Conservation (phyloP, 2,113 vertebrate species). For the Xiphophorus couchianus region DNA sequence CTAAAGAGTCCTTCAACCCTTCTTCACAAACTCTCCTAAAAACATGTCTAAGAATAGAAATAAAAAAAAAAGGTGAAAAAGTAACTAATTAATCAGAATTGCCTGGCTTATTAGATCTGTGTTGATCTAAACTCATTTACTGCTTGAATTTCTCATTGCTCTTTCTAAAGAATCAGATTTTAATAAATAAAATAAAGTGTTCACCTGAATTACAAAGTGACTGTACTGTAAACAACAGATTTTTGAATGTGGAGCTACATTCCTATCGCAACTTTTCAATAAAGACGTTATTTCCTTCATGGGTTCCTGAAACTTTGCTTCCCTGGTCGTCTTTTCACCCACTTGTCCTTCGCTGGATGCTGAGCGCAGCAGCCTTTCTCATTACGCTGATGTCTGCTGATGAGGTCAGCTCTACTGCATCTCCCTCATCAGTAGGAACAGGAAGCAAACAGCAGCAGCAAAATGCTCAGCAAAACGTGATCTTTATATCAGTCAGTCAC, state of each 20-base stretch:
- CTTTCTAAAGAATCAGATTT: too few species aligned
- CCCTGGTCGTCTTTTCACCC: neutral
- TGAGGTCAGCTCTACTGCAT: conserved; percentile 16
- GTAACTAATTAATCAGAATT: neutral
- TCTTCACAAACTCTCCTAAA: neutral
- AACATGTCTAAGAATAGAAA: too few species aligned
- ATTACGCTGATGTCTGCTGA: conserved; percentile 38
- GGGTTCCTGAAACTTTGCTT: neutral
- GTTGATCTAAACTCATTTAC: neutral
- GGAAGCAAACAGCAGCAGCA: neutral
- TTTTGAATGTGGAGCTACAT: too few species aligned
- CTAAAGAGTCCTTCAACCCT: too few species aligned
- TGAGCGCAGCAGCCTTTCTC: neutral
- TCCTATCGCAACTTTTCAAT: too few species aligned
- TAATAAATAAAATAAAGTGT: too few species aligned
- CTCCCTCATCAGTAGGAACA: conserved; percentile 7
- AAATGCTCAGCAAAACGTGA: neutral
- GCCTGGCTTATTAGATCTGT: neutral
- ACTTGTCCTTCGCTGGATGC: conserved; percentile 4
- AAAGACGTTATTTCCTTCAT: neutral
- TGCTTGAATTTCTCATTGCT: too few species aligned
- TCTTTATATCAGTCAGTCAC: neutral
- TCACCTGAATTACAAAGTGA: too few species aligned
- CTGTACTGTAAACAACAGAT: too few species aligned
- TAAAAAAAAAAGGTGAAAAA: too few species aligned